Conservation (phyloP, 2,888 invertebrate genomes). For the Anagyrus pseudococci region DNA sequence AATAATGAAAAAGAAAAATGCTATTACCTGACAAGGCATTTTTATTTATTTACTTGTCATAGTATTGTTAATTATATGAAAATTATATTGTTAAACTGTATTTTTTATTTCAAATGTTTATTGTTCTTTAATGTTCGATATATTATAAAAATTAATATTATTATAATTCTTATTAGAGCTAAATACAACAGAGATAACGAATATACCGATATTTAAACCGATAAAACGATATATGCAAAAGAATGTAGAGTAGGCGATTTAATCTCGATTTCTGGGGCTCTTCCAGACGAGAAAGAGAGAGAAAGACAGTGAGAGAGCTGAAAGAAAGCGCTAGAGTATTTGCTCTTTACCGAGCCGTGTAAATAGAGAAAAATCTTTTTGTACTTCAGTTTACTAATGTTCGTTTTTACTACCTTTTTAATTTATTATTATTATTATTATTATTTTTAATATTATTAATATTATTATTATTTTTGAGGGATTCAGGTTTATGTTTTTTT, state of each 20-base stretch:
- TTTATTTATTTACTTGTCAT: constrained; percentile 19
- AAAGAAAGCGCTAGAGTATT: constrained; percentile 25
- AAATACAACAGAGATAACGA: too few relatives aligned
- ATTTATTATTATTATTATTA: constrained; percentile 1
- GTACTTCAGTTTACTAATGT: constrained; percentile 37
- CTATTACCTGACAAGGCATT: neutral
- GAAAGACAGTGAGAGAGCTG: constrained; percentile 35
- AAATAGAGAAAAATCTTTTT: constrained; percentile 31
- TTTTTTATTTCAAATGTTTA: constrained; percentile 39
- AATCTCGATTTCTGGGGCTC: constrained; percentile 29
- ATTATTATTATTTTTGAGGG: constrained; percentile 40
- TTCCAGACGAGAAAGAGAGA: constrained; percentile 24
- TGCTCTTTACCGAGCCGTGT: constrained; percentile 27
- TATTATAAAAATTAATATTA: too few relatives aligned
- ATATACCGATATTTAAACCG: too few relatives aligned
- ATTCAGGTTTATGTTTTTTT: constrained; percentile 45
- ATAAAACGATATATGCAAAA: too few relatives aligned
- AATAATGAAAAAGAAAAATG: constrained; percentile 6
- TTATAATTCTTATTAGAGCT: too few relatives aligned
- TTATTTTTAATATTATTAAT: constrained; percentile 18
- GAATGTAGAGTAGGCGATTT: constrained; percentile 22
- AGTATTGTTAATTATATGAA: constrained; percentile 4
- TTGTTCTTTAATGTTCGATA: constrained; percentile 1
- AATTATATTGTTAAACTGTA: constrained; percentile 29
- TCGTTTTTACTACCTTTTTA: constrained; percentile 25